Conservation (phyloP, 2,888 invertebrate genomes). For the Yponomeuta evonymella region DNA sequence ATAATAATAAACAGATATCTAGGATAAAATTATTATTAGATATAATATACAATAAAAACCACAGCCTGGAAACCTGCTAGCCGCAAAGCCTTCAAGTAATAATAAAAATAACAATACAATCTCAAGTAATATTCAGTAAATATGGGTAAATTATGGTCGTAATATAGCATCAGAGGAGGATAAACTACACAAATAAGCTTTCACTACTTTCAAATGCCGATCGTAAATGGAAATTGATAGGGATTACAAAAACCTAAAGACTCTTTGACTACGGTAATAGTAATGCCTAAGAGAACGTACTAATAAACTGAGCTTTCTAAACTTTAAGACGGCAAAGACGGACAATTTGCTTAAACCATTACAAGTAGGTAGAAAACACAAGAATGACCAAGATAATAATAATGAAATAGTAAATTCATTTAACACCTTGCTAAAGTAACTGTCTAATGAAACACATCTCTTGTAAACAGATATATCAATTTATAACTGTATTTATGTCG, state of each 20-base stretch:
- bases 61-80: constrained; percentile 15
- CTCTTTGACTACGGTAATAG: constrained; percentile 7
- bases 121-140: constrained; percentile 36
- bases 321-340: background rate
- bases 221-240: constrained; percentile 34
- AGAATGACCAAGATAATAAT: background rate
- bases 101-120: constrained; percentile 32
- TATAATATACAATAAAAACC: constrained; percentile 14
- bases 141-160: constrained; percentile 38
- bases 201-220: constrained; percentile 42
- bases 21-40: no score
- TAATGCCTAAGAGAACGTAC: background rate
- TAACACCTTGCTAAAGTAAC: background rate
- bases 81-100: constrained; percentile 19
- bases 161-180: constrained; percentile 31
- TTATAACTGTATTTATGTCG: background rate
- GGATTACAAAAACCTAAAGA: constrained; percentile 36
- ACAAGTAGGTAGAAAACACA: background rate
- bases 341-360: background rate
- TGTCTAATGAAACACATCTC: background rate
- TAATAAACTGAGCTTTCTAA: constrained; percentile 9
- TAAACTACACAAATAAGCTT: constrained; percentile 44
- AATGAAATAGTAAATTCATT: background rate
- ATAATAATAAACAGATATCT: no score
- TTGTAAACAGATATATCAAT: background rate